Percentiles rank a stretch among this genome's conserved stretches.
These are phyloP conservation scores for Vireo griseus DNA, from an alignment of 2,797 vertebrate genomes.

Conservation along the genomic window DNA sequence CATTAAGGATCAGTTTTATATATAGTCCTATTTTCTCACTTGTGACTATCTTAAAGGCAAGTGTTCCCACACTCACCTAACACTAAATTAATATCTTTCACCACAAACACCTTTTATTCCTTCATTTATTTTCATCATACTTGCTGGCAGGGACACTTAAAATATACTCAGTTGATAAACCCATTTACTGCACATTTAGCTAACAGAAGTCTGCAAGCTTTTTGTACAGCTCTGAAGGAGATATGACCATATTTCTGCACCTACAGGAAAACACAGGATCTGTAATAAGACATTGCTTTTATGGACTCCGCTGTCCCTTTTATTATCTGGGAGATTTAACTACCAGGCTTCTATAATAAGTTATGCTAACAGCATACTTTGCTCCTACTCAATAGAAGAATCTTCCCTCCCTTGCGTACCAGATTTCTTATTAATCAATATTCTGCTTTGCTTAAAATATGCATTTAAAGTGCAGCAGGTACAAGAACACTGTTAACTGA, in stretches of 20 bases:
- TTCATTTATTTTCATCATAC: not conserved
- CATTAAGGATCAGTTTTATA: not conserved
- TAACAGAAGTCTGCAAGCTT: not conserved
- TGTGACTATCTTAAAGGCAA: not conserved
- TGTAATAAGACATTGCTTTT: not conserved
- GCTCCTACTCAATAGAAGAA: not conserved
- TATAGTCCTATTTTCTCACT: not conserved
- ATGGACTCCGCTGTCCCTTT: not conserved
- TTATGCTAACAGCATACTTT: not conserved
- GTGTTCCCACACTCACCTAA: not conserved
- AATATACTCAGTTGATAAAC: not conserved
- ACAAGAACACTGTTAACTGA: not conserved
- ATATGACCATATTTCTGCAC: not conserved
- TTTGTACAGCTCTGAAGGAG: not conserved
- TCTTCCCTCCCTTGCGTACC: not conserved
- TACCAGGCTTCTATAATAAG: not conserved
- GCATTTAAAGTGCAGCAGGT: not conserved
- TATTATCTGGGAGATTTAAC: not conserved
- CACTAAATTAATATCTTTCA: not conserved
- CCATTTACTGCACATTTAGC: slow-evolving; percentile 13
- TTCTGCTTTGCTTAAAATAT: not conserved
- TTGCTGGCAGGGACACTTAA: not conserved
- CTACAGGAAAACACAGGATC: not conserved
- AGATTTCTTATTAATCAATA: slow-evolving; percentile 48
- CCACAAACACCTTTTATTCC: not conserved